Base-by-base conservation (phyloP, 2,113 vertebrate genomes). In the Strix uralensis region DNA sequence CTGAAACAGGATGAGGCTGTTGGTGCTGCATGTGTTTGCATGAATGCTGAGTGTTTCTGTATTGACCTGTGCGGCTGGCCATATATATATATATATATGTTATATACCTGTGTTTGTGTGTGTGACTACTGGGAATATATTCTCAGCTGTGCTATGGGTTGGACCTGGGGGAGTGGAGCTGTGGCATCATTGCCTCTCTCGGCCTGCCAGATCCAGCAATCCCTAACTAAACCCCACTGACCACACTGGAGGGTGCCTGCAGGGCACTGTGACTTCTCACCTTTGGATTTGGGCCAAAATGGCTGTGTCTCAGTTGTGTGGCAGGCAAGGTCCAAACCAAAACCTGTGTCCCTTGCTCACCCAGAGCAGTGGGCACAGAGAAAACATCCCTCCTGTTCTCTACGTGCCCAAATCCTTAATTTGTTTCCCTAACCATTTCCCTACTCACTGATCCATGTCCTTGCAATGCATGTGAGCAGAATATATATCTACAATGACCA, bases 201-300 rank as follows among this genome's bases (percentile, higher is more conserved):
- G 1, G n/a, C n/a, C 66, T 81, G 75, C n/a, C 0, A 2, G 42
- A 88, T 57, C 42, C 0, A 1, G 13, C 42, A 49, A 13, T n/a
- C n/a, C 29, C 19, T 19, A 47, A 42, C 34, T 61, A 49, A 67
- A 44, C 18, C 32, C 52, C 3, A 1, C 52, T n/a, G 51, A 36
- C n/a, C 30, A 16, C 18, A 36, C 59, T 22, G 44, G n/a, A 32
- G 42, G 65, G 38, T 42, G 27, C 17, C 49, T 7, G 23, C 27
- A 61, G 52, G 32, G 13, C 2, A 4, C 47, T 44, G 21, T 0
- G 0, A 27, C 47, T 54, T 34, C 63, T 54, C 40, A 40, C n/a
- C 16, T 46, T 34, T 10, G 34, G 38, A 20, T 38, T 34, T 47
- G 62, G 70, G 38, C 5, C 18, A 15, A 36, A 75, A 44, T 11